Base-by-base conservation (phyloP, 2,113 vertebrate species). In the Leuciscus idus region DNA sequence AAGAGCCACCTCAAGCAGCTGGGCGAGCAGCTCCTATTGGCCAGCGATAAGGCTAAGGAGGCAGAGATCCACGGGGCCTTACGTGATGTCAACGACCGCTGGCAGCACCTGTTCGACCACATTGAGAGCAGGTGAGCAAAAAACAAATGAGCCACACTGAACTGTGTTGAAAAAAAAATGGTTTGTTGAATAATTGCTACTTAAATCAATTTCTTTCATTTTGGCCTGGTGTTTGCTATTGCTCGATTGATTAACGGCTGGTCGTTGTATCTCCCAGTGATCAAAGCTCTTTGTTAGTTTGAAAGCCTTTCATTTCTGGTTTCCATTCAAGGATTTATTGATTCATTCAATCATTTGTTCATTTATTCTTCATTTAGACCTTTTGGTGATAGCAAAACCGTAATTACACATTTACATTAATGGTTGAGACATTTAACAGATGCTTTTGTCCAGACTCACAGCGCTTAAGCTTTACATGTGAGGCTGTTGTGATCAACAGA, bases 51-150 rank as follows among this genome's bases (percentile, higher is more conserved):
- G 87, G 92, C 94, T 30, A 93, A 95, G 92, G 95, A 96, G 46
- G 90, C 93, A 2, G 96, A 97, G 92, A 95, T 98, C 46, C 92
- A 96, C 1, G 95, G 96, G 85, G 96, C 96, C 17, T 93, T 99
- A 87, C 95, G 91, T 84, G 96, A 97, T 90, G 94, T 97, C 90
- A 97, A 94, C 21, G 96, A 97, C 83, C 96, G 96, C 68, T 99
- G 98, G 98, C 95, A 98, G 86, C 95, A 96, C 87, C 96, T 99
- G 86, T 97, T 97, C 13, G 96, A 96, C 87, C 95, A 97, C 91
- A 97, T 98, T 15, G 96, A 96, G 74, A 94, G 95, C 87, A 95
- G 98, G 98, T 99, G 94, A 97, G 96, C 28, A 50, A 77, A 61
- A 19, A n/a, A 57, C 2, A 68, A 70, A 10, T 10, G 8, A 70